Evolutionary conservation across 2,888 invertebrate species (phyloP).

Genomic region (Temnothorax rugatulus): DNA sequence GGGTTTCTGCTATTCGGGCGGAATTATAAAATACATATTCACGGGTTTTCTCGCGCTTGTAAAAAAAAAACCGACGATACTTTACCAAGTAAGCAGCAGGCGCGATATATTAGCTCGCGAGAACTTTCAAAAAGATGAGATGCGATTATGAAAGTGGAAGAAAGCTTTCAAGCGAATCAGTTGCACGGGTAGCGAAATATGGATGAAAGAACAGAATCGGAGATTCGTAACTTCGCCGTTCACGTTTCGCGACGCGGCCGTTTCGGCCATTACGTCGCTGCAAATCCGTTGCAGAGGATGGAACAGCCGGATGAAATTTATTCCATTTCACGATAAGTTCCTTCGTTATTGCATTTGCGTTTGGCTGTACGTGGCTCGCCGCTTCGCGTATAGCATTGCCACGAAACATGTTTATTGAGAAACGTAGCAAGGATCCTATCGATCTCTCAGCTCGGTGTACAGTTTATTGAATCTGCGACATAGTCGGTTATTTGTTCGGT

Average conservation of each 20-base stretch:
- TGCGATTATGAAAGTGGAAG: constrained; percentile 14
- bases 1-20: background rate
- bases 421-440: constrained; percentile 11
- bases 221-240: constrained; percentile 55
- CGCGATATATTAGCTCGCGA: background rate
- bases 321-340: constrained; percentile 38
- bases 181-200: background rate
- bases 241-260: constrained; percentile 36
- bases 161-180: constrained; percentile 47
- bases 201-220: background rate
- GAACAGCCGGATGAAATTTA: constrained; percentile 9
- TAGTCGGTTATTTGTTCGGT: constrained; percentile 10
- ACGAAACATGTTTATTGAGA: constrained; percentile 15
- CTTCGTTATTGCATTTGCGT: constrained; percentile 37
- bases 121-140: constrained; percentile 34
- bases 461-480: constrained; percentile 34
- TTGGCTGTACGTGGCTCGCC: background rate
- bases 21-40: constrained; percentile 9
- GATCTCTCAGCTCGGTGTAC: background rate
- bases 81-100: background rate
- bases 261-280: constrained; percentile 38
- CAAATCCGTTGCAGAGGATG: constrained; percentile 34
- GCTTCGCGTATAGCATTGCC: constrained; percentile 1
- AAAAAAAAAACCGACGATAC: background rate
- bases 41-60: background rate